Conservation (phyloP, 2,888 invertebrate genomes). For the Apeira syringaria region DNA sequence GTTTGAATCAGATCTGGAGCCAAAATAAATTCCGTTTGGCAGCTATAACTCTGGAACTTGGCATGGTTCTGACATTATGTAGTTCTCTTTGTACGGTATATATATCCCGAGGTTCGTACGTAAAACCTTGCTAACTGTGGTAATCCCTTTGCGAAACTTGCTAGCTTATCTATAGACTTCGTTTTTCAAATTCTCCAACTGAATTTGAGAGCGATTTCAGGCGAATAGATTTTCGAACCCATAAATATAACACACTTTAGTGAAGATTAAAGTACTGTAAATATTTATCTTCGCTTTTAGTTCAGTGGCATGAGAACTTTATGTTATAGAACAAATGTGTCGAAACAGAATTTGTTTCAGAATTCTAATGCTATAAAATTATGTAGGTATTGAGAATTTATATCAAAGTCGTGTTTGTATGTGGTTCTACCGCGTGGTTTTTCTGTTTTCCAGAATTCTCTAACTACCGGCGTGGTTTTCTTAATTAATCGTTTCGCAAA, state of each 20-base stretch:
- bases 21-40: constrained; percentile 42
- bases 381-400: no score
- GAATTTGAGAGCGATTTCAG: constrained; percentile 2
- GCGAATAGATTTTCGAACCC: constrained; percentile 3
- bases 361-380: no score
- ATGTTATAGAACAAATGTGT: no score
- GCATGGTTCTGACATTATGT: constrained; percentile 54
- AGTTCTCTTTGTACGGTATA: constrained; percentile 45
- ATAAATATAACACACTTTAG: constrained; percentile 5
- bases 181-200: constrained; percentile 5
- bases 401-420: no score
- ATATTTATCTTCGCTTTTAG: no score
- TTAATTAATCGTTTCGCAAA: no score
- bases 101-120: constrained; percentile 41
- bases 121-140: constrained; percentile 57
- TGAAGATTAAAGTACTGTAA: no score
- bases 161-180: constrained; percentile 14
- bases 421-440: no score
- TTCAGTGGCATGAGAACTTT: no score
- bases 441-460: no score
- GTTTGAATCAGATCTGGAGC: constrained; percentile 19
- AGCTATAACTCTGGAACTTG: constrained; percentile 52
- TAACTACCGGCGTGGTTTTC: no score
- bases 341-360: no score
- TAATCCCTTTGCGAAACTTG: constrained; percentile 42